Conservation (phyloP, 2,797 vertebrate species). For the Apodemus agrarius region DNA sequence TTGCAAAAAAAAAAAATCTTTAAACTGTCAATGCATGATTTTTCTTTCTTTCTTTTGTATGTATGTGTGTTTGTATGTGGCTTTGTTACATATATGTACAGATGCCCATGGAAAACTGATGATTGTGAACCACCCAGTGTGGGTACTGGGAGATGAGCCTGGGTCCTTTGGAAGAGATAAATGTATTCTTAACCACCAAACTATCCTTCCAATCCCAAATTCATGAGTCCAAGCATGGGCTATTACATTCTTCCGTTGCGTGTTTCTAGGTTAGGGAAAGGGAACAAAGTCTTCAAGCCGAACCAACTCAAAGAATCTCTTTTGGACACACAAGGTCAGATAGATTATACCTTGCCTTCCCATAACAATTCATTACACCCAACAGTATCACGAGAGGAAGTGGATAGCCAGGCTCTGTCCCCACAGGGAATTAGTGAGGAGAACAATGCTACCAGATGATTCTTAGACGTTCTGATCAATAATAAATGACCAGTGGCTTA, state of each 20-base stretch:
- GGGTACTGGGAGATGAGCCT: background rate
- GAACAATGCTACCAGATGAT: background rate
- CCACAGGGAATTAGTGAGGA: background rate
- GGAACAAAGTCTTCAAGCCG: background rate
- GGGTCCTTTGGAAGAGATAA: background rate
- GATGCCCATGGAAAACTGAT: too few relatives aligned
- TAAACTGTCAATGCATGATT: background rate
- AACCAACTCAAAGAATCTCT: background rate
- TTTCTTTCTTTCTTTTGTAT: background rate
- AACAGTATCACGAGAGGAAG: background rate
- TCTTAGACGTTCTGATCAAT: background rate
- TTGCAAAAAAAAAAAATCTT: background rate
- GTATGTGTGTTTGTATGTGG: background rate
- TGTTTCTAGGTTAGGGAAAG: background rate
- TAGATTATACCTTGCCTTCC: accelerated
- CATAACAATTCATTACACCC: accelerated
- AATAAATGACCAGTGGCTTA: background rate
- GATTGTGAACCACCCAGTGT: background rate
- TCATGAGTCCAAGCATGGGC: background rate
- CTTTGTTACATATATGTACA: background rate
- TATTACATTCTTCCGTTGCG: background rate
- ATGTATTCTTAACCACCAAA: background rate
- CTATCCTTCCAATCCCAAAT: background rate
- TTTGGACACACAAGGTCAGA: background rate
- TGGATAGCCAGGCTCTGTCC: too few relatives aligned